Conservation (phyloP, 2,797 vertebrate genomes). For the Eulemur albifrons region DNA sequence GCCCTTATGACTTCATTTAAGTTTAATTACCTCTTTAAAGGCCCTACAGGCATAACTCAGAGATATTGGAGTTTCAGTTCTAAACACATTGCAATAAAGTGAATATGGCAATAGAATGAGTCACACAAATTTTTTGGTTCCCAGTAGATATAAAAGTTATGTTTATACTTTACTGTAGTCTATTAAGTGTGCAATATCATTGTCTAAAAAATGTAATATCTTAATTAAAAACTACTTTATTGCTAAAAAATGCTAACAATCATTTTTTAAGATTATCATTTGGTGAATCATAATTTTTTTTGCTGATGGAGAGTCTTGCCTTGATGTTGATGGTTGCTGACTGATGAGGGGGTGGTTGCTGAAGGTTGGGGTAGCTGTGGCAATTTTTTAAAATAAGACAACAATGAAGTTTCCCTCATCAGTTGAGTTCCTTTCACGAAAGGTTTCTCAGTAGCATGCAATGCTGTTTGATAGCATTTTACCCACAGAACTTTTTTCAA, state of each 20-base stretch:
- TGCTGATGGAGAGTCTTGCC: not conserved
- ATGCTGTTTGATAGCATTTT: not conserved
- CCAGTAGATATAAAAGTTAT: not conserved
- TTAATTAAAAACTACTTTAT: not conserved
- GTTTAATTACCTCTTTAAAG: not conserved
- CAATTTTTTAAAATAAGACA: not conserved
- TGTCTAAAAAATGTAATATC: not conserved
- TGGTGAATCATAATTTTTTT: not conserved
- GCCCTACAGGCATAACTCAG: not conserved
- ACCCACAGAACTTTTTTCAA: not conserved
- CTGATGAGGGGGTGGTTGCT: not conserved
- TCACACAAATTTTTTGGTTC: not conserved
- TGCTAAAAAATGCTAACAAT: not conserved
- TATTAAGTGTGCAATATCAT: not conserved
- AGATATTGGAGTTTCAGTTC: not conserved
- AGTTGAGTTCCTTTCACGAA: not conserved
- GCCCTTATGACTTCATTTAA: not conserved
- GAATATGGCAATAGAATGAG: not conserved
- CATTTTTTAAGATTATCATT: not conserved
- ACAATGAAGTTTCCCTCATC: not conserved
- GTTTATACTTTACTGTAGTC: not conserved
- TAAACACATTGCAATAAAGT: not conserved
- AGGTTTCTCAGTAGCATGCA: not conserved
- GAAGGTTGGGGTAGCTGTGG: not conserved
- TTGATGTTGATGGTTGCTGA: not conserved